A percentile compares a stretch with the other conserved stretches of the same genome.
Evolutionary conservation across 2,888 invertebrate species (phyloP).

Genomic region (Agrochola lychnidis): DNA sequence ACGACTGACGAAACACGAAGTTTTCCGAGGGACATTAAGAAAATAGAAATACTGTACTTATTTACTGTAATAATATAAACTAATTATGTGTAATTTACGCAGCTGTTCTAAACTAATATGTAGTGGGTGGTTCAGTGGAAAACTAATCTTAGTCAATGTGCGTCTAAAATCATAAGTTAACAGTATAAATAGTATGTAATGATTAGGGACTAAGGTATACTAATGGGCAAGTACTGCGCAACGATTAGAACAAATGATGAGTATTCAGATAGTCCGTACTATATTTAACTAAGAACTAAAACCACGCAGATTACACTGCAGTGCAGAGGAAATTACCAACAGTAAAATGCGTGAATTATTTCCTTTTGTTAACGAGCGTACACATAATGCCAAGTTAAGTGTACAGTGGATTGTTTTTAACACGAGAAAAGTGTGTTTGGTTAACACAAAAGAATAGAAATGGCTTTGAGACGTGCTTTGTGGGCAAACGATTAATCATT

Average conservation of each 20-base stretch:
- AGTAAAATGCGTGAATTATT: constrained; percentile 70
- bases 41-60: too few relatives aligned
- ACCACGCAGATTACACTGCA: constrained; percentile 53
- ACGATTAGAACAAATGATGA: constrained; percentile 53
- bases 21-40: too few relatives aligned
- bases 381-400: constrained; percentile 51
- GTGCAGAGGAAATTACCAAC: constrained; percentile 64
- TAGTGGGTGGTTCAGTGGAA: background rate
- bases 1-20: too few relatives aligned
- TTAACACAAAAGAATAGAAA: constrained; percentile 60
- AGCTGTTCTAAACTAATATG: constrained; percentile 14
- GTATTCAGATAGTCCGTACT: constrained; percentile 17
- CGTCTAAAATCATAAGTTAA: constrained; percentile 4
- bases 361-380: constrained; percentile 71
- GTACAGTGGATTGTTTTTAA: constrained; percentile 55
- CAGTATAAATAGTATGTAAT: constrained; percentile 26
- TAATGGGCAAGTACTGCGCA: constrained; percentile 26
- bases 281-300: constrained; percentile 44
- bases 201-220: constrained; percentile 1
- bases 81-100: background rate
- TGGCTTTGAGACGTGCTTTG: constrained; percentile 58
- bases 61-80: constrained; percentile 13
- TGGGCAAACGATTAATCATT: constrained; percentile 55
- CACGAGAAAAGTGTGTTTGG: constrained; percentile 46
- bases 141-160: constrained; percentile 13